A percentile compares a stretch with the other conserved stretches of the same genome.
phyloP scores from a whole-genome alignment of 2,797 vertebrate genomes.

The Potorous gilbertii region DNA sequence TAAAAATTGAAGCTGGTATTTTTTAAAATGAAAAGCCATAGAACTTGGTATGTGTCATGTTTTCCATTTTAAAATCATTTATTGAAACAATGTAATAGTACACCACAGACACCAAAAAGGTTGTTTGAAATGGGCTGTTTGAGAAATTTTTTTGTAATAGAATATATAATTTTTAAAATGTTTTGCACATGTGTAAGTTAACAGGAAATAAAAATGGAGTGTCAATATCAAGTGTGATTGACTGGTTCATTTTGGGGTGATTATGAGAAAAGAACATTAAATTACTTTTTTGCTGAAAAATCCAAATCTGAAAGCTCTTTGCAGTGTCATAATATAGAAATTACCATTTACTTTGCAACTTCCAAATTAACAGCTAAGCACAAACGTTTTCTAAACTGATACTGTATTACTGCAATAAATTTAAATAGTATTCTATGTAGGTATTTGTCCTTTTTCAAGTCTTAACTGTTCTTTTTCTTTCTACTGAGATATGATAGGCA shows the following conservation, averaged over 20 bases:
- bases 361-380: slow-evolving; percentile 75
- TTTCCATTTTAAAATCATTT: slow-evolving; percentile 78
- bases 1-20: slow-evolving; percentile 66
- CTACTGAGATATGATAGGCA: neutral
- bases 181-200: slow-evolving; percentile 77
- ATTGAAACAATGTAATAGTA: slow-evolving; percentile 66
- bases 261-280: neutral
- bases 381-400: slow-evolving; percentile 81
- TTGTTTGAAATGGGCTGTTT: slow-evolving; percentile 30
- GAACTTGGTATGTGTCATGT: slow-evolving; percentile 56
- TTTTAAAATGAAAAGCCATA: slow-evolving; percentile 82
- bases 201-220: neutral
- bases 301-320: neutral
- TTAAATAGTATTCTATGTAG: slow-evolving; percentile 76
- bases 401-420: slow-evolving; percentile 86
- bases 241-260: slow-evolving; percentile 7
- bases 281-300: slow-evolving; percentile 33
- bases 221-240: slow-evolving; percentile 53
- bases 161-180: slow-evolving; percentile 47
- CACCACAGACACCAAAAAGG: slow-evolving; percentile 42
- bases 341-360: slow-evolving; percentile 53
- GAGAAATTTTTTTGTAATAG: slow-evolving; percentile 44
- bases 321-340: neutral
- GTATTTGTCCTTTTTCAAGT: slow-evolving; percentile 69
- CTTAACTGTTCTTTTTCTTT: slow-evolving; percentile 57